Evolutionary conservation across 2,888 invertebrate genomes (phyloP).

Genomic region (Drosophila falleni): DNA sequence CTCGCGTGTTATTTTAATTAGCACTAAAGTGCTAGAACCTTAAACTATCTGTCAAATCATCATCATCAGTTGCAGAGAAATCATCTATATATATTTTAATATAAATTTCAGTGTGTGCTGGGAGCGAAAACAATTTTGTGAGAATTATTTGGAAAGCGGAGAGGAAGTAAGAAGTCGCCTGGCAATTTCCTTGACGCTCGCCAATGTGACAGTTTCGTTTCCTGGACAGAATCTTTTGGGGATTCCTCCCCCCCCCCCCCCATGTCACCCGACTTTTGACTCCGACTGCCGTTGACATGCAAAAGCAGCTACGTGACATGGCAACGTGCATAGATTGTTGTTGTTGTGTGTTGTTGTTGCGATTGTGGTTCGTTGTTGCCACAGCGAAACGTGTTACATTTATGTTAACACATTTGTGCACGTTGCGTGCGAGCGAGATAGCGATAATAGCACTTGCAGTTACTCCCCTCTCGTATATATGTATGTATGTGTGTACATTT

Average conservation of each 20-base stretch:
- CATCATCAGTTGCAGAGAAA: constrained; percentile 2
- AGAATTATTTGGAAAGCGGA: neutral
- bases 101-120: constrained; percentile 4
- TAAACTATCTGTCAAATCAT: constrained; percentile 30
- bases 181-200: constrained; percentile 49
- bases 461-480: constrained; percentile 2
- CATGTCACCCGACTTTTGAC: constrained; percentile 5
- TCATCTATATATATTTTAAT: constrained; percentile 3
- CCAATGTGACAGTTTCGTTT: constrained; percentile 54
- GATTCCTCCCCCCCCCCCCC: too few relatives aligned
- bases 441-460: constrained; percentile 43
- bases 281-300: constrained; percentile 73
- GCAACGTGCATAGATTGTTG: constrained; percentile 49
- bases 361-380: constrained; percentile 52
- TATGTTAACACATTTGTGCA: constrained; percentile 77
- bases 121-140: constrained; percentile 6
- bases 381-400: constrained; percentile 78
- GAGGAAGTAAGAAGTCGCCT: constrained; percentile 19
- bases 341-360: constrained; percentile 39
- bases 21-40: constrained; percentile 37
- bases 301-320: constrained; percentile 80
- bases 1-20: constrained; percentile 47
- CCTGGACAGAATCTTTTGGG: constrained; percentile 35
- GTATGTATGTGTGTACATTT: constrained; percentile 10
- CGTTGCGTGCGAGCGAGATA: constrained; percentile 56